Conservation (phyloP, 2,888 invertebrate genomes). For the Volucella bombylans region DNA sequence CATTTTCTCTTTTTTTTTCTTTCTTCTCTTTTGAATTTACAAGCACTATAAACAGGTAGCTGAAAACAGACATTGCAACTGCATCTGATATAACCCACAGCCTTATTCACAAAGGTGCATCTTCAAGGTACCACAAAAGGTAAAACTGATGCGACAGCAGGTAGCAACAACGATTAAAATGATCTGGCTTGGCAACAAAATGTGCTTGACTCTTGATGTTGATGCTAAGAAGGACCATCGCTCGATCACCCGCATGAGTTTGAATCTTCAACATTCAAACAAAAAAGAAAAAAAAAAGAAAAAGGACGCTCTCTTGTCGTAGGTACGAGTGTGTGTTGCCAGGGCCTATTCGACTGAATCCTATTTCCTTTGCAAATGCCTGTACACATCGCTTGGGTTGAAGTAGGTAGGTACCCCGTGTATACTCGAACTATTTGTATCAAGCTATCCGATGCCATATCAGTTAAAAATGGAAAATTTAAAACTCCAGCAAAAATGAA, state of each 20-base stretch:
- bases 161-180: conserved; percentile 39
- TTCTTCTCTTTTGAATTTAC: conserved; percentile 4
- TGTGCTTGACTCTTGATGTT: background rate
- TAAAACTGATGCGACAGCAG: conserved; percentile 45
- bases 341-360: background rate
- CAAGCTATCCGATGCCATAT: conserved; percentile 22
- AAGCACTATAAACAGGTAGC: conserved; percentile 39
- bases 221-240: background rate
- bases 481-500: background rate
- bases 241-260: conserved; percentile 1
- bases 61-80: background rate
- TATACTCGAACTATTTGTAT: no score
- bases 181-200: conserved; percentile 27
- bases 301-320: background rate
- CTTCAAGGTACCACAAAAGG: conserved; percentile 44
- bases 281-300: background rate
- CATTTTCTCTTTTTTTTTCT: conserved; percentile 43
- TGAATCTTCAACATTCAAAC: conserved; percentile 34
- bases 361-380: background rate
- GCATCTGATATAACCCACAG: conserved; percentile 5
- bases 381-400: conserved; percentile 28
- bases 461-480: conserved; percentile 19
- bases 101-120: conserved; percentile 24
- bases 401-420: background rate
- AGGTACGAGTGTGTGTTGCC: conserved; percentile 28